Evolutionary conservation across 2,797 vertebrate species (phyloP).

Genomic region (Aythya fuligula): DNA sequence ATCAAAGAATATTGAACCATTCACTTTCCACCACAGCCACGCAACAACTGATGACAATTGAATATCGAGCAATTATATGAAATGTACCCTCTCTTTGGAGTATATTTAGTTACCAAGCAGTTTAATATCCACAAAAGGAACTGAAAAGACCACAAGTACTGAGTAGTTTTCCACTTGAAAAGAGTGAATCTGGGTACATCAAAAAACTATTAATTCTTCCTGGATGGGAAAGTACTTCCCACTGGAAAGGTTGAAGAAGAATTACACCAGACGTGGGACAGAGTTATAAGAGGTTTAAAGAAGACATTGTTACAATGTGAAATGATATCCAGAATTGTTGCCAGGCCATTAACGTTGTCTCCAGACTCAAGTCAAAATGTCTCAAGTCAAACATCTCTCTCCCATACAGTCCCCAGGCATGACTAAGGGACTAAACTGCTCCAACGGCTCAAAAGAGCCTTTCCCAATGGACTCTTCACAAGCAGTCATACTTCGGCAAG

Average conservation of each 20-base stretch:
- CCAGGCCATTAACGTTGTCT: neutral
- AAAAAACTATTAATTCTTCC: neutral
- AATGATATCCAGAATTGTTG: neutral
- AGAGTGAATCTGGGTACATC: neutral
- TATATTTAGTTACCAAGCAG: neutral
- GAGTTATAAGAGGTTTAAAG: neutral
- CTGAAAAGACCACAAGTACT: neutral
- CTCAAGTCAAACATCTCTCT: neutral
- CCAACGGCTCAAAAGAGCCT: neutral
- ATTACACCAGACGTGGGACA: neutral
- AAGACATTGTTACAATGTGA: neutral
- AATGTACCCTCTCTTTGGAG: neutral
- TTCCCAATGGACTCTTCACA: neutral
- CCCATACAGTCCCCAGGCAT: neutral
- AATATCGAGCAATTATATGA: neutral
- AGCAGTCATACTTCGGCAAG: neutral
- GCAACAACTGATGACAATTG: neutral
- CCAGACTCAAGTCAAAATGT: neutral
- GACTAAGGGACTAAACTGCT: neutral
- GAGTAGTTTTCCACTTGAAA: neutral
- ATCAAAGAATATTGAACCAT: neutral
- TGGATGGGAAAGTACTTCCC: neutral
- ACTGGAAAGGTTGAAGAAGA: neutral
- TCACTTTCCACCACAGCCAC: neutral
- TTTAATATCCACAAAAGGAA: neutral